Base-by-base conservation (phyloP, 1,140 invertebrate genomes). In the Parasteatoda tepidariorum region DNA sequence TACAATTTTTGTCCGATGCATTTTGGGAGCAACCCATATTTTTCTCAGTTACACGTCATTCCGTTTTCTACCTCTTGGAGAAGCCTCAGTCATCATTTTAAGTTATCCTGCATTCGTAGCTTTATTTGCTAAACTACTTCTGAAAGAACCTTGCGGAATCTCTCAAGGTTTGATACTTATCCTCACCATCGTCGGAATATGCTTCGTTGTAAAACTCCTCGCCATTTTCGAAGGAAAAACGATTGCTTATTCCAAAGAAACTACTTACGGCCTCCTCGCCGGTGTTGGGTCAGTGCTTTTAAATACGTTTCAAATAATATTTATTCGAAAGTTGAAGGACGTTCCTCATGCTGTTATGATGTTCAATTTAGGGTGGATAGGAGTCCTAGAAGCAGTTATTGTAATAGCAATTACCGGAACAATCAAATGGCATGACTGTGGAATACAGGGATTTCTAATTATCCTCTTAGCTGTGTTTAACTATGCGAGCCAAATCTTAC, bases 341-440 rank as follows among this genome's bases (percentile, higher is more conserved):
- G 90, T 96, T 66, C 95, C 96, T 90, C 96, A 95, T 88, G 95
- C 94, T 83, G 94, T 96, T 9, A 95, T 96, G n/a, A 95, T 97
- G 94, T 93, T 94, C 18, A 95, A 95, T 88, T 97, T 96, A 90
- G 95, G 95, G 83, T 92, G 93, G 70, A 94, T 96, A 88, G 94
- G 94, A 4, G 90, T 97, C 13, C 88, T 95, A 26, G 94, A 96
- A 87, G 95, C 94, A 1, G 87, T 95, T 24, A 89, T 93, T 24
- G 92, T 95, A 28, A 94, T 93, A 48, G 92, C 92, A 88, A 88
- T 92, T 0, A 92, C 95, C 73, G 95, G 94, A 22, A 92, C 93
- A 6, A 89, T 96, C 4, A 95, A 94, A 88, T 91, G 95, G 89
- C 94, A 94, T n/a, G 91, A 92, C 68, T 95, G 94, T 89, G 93